These are phyloP conservation scores for Osmoderma eremita DNA, from an alignment of 2,888 invertebrate genomes.

Conservation along the genomic window DNA sequence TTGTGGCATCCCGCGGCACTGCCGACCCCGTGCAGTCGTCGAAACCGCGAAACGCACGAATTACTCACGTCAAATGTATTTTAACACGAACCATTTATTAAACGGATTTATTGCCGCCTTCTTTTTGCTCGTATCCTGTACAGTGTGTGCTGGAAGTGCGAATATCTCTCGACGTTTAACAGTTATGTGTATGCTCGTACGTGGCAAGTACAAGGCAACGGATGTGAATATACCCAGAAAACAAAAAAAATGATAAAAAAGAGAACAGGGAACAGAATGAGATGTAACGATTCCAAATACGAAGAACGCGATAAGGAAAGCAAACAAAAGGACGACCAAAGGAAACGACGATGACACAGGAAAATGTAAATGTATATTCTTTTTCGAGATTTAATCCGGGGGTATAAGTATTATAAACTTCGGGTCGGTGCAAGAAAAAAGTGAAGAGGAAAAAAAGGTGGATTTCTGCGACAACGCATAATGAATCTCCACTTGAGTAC, in stretches of 20 bases:
- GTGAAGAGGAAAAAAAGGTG: conserved; percentile 3
- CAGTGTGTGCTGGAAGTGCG: background rate
- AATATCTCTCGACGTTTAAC: conserved; percentile 10
- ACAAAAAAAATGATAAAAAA: background rate
- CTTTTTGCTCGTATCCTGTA: conserved; percentile 5
- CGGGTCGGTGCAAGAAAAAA: background rate
- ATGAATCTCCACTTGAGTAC: conserved; percentile 16
- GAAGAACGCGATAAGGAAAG: background rate
- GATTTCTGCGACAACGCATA: conserved; percentile 6
- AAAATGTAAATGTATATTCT: conserved; percentile 27
- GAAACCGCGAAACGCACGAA: conserved; percentile 26
- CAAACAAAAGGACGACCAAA: background rate
- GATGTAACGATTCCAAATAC: background rate
- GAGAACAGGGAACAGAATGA: background rate
- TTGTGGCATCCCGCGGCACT: background rate
- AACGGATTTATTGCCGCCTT: conserved; percentile 13
- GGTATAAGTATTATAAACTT: conserved; percentile 10
- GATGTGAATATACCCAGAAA: conserved; percentile 6
- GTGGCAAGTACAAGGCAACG: background rate
- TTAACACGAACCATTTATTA: conserved; percentile 33
- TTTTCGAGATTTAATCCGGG: conserved; percentile 19
- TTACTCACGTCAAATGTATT: conserved; percentile 34
- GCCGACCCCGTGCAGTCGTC: background rate
- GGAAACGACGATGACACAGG: conserved; percentile 8
- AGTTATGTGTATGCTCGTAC: background rate